Percentiles rank a stretch among this genome's conserved stretches.
These are phyloP conservation scores for Podiceps cristatus DNA, from an alignment of 2,113 vertebrate genomes.

Conservation along the genomic window DNA sequence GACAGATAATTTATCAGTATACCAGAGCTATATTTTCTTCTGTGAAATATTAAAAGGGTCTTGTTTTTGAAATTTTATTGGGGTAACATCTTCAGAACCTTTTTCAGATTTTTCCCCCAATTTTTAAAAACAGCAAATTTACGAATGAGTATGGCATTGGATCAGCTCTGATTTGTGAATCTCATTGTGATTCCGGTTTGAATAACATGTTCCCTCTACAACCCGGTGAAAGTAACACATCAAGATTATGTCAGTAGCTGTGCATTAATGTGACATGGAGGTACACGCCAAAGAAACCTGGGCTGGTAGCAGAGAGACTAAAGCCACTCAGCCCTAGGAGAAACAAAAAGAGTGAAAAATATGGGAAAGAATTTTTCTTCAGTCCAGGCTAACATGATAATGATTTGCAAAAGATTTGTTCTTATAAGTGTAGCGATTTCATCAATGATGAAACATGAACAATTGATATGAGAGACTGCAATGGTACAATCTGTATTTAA, in stretches of 20 bases:
- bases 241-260: neutral
- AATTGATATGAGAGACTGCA: neutral
- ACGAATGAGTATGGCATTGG: neutral
- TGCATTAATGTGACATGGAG: rapidly evolving
- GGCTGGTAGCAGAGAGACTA: neutral
- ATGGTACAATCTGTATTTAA: neutral
- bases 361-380: neutral
- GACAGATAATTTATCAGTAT: neutral
- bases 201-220: neutral
- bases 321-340: neutral
- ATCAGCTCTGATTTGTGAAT: neutral
- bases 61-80: neutral
- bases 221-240: neutral
- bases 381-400: neutral
- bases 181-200: rapidly evolving
- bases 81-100: neutral
- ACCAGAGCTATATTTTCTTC: neutral
- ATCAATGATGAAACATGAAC: neutral
- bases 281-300: neutral
- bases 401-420: neutral
- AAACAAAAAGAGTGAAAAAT: neutral
- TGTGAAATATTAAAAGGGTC: neutral
- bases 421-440: neutral
- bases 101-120: neutral
- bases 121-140: neutral